Conservation (phyloP, 2,888 invertebrate genomes). For the Entomobrya proxima region DNA sequence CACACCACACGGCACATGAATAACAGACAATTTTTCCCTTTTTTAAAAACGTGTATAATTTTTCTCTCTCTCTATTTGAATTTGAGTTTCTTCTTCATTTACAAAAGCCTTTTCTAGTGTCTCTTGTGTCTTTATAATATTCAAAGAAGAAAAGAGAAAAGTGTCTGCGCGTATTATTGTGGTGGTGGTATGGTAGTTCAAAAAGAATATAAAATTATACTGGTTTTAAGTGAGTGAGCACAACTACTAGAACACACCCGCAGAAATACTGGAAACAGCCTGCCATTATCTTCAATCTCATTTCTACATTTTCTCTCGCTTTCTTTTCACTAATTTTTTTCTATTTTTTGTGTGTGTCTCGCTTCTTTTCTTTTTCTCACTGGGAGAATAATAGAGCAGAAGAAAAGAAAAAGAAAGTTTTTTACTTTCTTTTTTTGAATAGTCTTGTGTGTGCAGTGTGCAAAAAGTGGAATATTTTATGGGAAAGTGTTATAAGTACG, state of each 20-base stretch:
- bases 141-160: not conserved
- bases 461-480: conserved; percentile 30
- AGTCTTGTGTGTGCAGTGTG: too few species aligned
- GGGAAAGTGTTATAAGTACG: conserved; percentile 11
- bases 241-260: conserved; percentile 9
- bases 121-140: not conserved
- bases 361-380: not conserved
- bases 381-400: conserved; percentile 1
- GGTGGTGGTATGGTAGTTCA: too few species aligned
- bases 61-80: not conserved
- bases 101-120: not conserved
- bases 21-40: conserved; percentile 35
- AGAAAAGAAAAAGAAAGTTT: conserved; percentile 10
- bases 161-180: conserved; percentile 15
- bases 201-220: conserved; percentile 35
- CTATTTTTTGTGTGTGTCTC: too few species aligned
- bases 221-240: conserved; percentile 43
- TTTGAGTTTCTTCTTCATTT: conserved; percentile 14
- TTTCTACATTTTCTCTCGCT: conserved; percentile 52
- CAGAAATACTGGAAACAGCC: conserved; percentile 53
- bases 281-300: conserved; percentile 57
- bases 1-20: conserved; percentile 54
- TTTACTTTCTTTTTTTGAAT: not conserved
- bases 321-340: conserved; percentile 34
- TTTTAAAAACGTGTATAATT: not conserved